Evolutionary conservation across 2,888 invertebrate genomes (phyloP).

Genomic region (Rotaria macrura): DNA sequence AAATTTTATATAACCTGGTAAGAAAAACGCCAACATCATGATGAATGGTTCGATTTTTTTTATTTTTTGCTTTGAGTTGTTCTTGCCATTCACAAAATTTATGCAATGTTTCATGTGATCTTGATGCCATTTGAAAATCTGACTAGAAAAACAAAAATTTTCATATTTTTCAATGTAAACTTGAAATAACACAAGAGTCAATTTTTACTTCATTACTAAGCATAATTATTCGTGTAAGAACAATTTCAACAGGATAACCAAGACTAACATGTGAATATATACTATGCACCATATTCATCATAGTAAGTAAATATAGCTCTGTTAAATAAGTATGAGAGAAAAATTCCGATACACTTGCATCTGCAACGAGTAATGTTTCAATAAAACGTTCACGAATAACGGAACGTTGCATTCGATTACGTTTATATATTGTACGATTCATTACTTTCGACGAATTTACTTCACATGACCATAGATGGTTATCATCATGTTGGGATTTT

Average conservation of each 20-base stretch:
- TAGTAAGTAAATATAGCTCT: conserved; percentile 27
- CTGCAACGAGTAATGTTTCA: conserved; percentile 27
- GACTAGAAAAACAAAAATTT: too few species aligned
- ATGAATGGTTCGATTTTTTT: conserved; percentile 56
- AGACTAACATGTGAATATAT: conserved; percentile 21
- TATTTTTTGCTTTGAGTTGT: conserved; percentile 56
- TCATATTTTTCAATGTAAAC: not conserved
- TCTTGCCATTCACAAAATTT: conserved; percentile 78
- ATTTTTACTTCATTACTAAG: conserved; percentile 21
- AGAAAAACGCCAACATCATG: conserved; percentile 78
- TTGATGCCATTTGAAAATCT: conserved; percentile 50
- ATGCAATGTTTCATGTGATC: conserved; percentile 69
- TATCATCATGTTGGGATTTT: not conserved
- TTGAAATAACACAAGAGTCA: not conserved
- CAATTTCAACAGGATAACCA: conserved; percentile 21
- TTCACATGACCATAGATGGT: not conserved
- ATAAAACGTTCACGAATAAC: conserved; percentile 23
- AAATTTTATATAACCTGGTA: conserved; percentile 55
- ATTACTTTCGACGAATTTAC: not conserved
- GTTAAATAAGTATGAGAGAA: conserved; percentile 4
- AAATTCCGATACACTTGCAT: conserved; percentile 19
- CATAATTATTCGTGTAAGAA: conserved; percentile 24
- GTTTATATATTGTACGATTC: too few species aligned
- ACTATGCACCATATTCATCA: conserved; percentile 30
- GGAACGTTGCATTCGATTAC: not conserved